These are phyloP conservation scores for Tuberolachnus salignus DNA, from an alignment of 2,888 invertebrate species.

Conservation along the genomic window DNA sequence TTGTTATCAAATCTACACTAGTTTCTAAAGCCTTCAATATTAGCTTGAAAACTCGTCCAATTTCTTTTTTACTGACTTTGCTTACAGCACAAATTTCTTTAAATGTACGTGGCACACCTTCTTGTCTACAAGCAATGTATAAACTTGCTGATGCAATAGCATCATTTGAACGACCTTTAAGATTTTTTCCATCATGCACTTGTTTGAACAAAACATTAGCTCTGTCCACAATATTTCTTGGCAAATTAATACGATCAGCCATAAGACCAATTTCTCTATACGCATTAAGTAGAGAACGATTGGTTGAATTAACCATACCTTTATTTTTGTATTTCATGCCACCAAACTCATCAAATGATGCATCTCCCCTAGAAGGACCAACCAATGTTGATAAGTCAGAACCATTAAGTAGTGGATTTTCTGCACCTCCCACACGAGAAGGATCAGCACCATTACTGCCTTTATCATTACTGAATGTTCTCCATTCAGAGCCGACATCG, in stretches of 20 bases:
- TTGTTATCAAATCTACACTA: conserved; percentile 95
- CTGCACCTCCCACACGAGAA: conserved; percentile 99
- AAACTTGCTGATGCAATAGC: conserved; percentile 98
- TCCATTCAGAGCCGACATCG: conserved; percentile 99
- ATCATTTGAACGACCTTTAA: conserved; percentile 89
- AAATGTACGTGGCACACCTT: conserved; percentile 97
- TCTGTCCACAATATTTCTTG: conserved; percentile 94
- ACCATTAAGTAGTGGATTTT: conserved; percentile 94
- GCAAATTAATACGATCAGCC: conserved; percentile 97
- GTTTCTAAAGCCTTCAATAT: conserved; percentile 96
- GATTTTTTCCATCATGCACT: conserved; percentile 94
- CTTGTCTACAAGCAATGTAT: conserved; percentile 98
- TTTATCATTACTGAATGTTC: conserved; percentile 99
- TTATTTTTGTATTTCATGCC: conserved; percentile 71
- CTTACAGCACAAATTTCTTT: conserved; percentile 98
- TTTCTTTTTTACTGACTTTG: conserved; percentile 98
- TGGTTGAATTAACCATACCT: conserved; percentile 65
- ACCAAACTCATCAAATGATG: conserved; percentile 88
- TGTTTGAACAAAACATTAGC: conserved; percentile 97
- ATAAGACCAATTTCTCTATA: conserved; percentile 97
- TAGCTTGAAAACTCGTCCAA: conserved; percentile 96
- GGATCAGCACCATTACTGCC: conserved; percentile 75
- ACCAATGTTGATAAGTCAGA: conserved; percentile 97
- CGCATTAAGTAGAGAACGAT: conserved; percentile 67
- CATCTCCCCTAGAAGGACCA: conserved; percentile 74